These are phyloP conservation scores for Girardinus metallicus DNA, from an alignment of 2,797 vertebrate species.

Conservation along the genomic window DNA sequence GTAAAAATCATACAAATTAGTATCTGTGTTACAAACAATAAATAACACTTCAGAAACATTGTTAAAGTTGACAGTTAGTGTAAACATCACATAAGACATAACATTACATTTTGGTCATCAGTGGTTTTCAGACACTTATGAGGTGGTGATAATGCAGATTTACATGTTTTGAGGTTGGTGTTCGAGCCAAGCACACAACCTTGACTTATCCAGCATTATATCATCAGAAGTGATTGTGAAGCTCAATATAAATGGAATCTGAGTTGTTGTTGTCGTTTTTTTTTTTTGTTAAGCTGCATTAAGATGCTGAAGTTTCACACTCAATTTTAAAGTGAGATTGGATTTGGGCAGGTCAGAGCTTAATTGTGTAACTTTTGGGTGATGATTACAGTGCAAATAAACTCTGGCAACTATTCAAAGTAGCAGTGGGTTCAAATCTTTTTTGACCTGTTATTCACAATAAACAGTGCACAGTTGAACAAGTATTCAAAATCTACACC, in stretches of 20 bases:
- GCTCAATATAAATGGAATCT: constrained; percentile 21
- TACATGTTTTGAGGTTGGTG: constrained; percentile 42
- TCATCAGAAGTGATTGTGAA: constrained; percentile 19
- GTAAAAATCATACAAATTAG: constrained; percentile 81
- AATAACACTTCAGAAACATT: constrained; percentile 71
- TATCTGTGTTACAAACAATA: constrained; percentile 78
- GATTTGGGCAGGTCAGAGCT: constrained; percentile 49
- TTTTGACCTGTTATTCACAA: constrained; percentile 34
- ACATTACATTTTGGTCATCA: constrained; percentile 65
- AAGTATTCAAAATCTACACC: constrained; percentile 47
- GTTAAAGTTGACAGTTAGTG: constrained; percentile 64
- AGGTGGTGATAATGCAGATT: constrained; percentile 43
- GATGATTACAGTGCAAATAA: constrained; percentile 46
- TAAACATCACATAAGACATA: constrained; percentile 71
- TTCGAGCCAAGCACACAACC: constrained; percentile 39
- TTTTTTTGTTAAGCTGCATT: constrained; percentile 3
- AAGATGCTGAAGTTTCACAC: constrained; percentile 38
- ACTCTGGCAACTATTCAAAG: constrained; percentile 19
- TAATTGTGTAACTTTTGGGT: constrained; percentile 20
- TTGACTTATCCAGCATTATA: constrained; percentile 50
- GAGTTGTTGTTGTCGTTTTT: constrained; percentile 11
- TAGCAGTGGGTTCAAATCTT: constrained; percentile 33
- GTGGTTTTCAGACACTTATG: constrained; percentile 36
- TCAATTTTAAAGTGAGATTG: constrained; percentile 26
- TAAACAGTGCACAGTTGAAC: constrained; percentile 43